A percentile compares a stretch with the other conserved stretches of the same genome.
Conservation (phyloP, 2,113 vertebrate genomes). For the Lucifuga dentata region DNA sequence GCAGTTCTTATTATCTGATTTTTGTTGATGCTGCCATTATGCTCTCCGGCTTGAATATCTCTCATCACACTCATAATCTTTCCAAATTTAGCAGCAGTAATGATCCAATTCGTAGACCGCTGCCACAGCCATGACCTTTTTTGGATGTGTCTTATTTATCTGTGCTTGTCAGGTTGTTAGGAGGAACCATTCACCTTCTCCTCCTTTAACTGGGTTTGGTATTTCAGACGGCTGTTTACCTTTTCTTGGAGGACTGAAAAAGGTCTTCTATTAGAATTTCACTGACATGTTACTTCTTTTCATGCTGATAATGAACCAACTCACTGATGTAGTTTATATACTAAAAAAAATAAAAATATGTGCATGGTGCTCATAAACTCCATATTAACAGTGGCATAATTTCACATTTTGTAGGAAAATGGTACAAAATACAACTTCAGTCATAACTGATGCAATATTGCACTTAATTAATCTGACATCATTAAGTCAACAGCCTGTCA, state of each 20-base stretch:
- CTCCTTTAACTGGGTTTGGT: constrained; percentile 52
- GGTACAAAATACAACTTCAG: neutral
- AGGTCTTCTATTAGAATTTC: constrained; percentile 12
- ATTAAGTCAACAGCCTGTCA: constrained; percentile 8
- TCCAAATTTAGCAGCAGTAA: constrained; percentile 47
- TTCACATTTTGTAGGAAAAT: neutral
- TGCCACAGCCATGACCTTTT: constrained; percentile 73
- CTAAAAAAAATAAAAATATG: constrained; percentile 2
- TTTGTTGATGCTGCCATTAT: neutral
- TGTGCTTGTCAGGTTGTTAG: constrained; percentile 69
- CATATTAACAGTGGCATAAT: no score
- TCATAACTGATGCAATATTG: no score
- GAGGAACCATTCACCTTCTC: constrained; percentile 67
- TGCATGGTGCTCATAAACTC: neutral
- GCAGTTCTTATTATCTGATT: neutral
- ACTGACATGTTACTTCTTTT: constrained; percentile 3
- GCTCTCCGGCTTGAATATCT: constrained; percentile 15
- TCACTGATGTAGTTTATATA: neutral
- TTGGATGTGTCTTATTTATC: constrained; percentile 77
- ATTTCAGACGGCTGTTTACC: constrained; percentile 42
- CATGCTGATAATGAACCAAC: neutral
- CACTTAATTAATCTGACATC: constrained; percentile 7
- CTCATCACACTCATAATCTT: constrained; percentile 13
- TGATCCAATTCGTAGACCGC: constrained; percentile 42
- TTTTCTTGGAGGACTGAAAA: constrained; percentile 45